phyloP scores from a whole-genome alignment of 2,113 vertebrate species.

The Peucedramus taeniatus region DNA sequence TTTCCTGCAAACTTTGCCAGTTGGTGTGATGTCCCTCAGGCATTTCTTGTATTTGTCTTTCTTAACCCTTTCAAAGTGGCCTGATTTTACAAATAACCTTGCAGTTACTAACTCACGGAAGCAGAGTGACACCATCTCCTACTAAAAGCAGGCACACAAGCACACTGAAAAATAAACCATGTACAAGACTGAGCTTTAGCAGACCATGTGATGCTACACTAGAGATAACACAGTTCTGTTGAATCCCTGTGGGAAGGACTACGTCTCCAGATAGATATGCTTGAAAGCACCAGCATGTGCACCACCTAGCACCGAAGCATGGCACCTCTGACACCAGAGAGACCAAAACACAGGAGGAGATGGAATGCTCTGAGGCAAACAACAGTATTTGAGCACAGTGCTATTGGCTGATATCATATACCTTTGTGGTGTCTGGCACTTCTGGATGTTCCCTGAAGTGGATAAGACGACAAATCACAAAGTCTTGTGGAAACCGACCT shows the following conservation, averaged over 20 bases:
- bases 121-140: background rate
- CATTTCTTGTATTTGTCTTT: background rate
- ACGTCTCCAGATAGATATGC: background rate
- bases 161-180: background rate
- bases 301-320: background rate
- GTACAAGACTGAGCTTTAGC: background rate
- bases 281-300: background rate
- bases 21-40: background rate
- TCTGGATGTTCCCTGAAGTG: background rate
- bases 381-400: background rate
- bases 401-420: background rate
- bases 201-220: background rate
- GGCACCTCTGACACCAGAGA: background rate
- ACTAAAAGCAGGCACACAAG: background rate
- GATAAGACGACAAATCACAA: background rate
- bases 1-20: background rate
- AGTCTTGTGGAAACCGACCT: fast-evolving
- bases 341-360: background rate
- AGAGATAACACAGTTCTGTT: background rate
- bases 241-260: background rate
- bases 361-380: background rate
- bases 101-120: fast-evolving
- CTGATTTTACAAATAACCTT: background rate
- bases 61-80: background rate
- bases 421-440: background rate